Evolutionary conservation across 2,888 invertebrate species (phyloP), one percentile per base, ranked within the genome.

Genomic region (Xylota segnis): DNA sequence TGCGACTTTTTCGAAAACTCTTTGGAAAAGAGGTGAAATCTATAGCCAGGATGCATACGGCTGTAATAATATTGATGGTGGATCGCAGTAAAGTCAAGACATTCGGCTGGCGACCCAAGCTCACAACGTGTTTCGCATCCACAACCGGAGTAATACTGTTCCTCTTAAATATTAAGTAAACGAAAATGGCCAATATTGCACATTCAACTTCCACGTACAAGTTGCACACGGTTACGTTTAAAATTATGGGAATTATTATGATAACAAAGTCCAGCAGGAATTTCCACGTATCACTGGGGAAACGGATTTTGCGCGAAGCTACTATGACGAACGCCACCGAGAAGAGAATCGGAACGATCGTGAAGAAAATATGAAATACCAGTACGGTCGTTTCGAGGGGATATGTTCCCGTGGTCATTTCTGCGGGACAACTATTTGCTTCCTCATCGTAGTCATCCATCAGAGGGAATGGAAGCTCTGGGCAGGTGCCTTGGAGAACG

Each of bases 21-120:
- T 96, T 93, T 0, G 99, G 98, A 91, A 98, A 99, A 65, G 95
- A 93, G 58, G 93, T 93, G 90, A 99, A 99, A 92, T 99, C 99
- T 0, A 99, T 98, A 0, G 98, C 99, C 77, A 99, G 93, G 88
- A 99, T 99, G 87, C 96, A 96, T 71, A 97, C 93, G 0, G 94
- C 94, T 4, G 98, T 96, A 58, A 96, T 93, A 9, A 97, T 91
- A 90, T 95, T 96, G 0, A 95, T 95, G 3, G 95, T 93, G 0
- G 96, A 95, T 88, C 97, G 94, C 66, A 95, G 93, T 89, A 95
- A 94, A 6, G 97, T 95, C 81, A 98, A 92, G 61, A 94, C 94
- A 7, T 91, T 66, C 2, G 92, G 91, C 40, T 90, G 89, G 27
- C 88, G 87, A 2, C 90, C 89, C 32, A 90, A 68, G 56, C 88